A percentile compares a stretch with the other conserved stretches of the same genome.
phyloP scores from a whole-genome alignment of 2,113 vertebrate genomes.

The Thalassarche chlororhynchos region DNA sequence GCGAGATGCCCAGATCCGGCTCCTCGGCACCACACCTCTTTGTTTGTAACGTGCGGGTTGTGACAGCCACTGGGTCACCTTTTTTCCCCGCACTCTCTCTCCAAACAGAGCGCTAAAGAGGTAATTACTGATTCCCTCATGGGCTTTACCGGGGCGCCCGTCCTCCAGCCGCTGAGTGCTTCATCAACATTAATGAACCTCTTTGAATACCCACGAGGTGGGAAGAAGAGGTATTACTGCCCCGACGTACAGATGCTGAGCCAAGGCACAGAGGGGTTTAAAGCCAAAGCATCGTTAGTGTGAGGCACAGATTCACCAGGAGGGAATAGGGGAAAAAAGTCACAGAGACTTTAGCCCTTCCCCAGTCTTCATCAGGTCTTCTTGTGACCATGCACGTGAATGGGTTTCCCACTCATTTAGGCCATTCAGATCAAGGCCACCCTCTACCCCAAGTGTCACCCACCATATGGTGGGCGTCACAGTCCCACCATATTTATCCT shows the following conservation, averaged over 20 bases:
- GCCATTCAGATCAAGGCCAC: not conserved
- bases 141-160: not conserved
- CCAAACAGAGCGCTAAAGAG: rapidly evolving
- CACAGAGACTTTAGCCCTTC: rapidly evolving
- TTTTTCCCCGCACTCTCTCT: not conserved
- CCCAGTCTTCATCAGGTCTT: not conserved
- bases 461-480: rapidly evolving
- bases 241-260: not conserved
- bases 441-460: not conserved
- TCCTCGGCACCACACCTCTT: rapidly evolving
- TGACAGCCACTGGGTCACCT: rapidly evolving
- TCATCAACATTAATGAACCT: not conserved
- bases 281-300: not conserved
- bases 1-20: rapidly evolving
- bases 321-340: too few species aligned
- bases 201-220: rapidly evolving
- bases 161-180: not conserved
- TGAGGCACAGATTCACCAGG: too few species aligned
- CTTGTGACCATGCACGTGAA: rapidly evolving
- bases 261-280: not conserved
- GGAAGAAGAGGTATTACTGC: rapidly evolving
- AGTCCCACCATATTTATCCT: rapidly evolving
- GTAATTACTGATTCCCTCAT: rapidly evolving
- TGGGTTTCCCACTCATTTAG: not conserved
- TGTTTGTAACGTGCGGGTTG: rapidly evolving